Conservation (phyloP, 2,797 vertebrate species). For the Anguilla anguilla region DNA sequence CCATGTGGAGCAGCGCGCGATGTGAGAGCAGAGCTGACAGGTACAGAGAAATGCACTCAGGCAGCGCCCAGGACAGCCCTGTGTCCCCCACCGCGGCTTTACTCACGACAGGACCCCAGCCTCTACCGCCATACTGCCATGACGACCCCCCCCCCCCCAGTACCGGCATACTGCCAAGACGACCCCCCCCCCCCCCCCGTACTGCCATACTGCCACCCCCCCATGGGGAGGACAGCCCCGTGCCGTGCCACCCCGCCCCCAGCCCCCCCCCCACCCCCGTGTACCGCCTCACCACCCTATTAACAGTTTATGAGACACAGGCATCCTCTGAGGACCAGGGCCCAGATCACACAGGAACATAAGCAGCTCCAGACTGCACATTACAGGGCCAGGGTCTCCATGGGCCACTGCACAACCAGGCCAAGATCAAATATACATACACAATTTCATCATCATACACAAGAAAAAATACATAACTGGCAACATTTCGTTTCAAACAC, state of each 20-base stretch:
- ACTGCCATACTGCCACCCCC: too few relatives aligned
- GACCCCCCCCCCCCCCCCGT: too few relatives aligned
- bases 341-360: slow-evolving; percentile 18
- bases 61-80: slow-evolving; percentile 47
- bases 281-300: slow-evolving; percentile 53
- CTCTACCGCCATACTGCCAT: slow-evolving; percentile 37
- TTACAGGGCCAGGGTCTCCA: not conserved
- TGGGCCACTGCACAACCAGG: too few relatives aligned
- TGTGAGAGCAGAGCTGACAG: slow-evolving; percentile 55
- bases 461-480: too few relatives aligned
- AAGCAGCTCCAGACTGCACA: slow-evolving; percentile 16
- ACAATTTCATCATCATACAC: too few relatives aligned
- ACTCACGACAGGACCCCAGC: slow-evolving; percentile 51
- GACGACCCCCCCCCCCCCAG: too few relatives aligned
- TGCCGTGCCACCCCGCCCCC: too few relatives aligned
- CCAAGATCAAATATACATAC: too few relatives aligned
- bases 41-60: slow-evolving; percentile 57
- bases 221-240: too few relatives aligned
- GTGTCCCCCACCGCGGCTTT: slow-evolving; percentile 41
- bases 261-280: too few relatives aligned
- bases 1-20: slow-evolving; percentile 34
- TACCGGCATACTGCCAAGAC: too few relatives aligned
- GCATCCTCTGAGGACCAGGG: slow-evolving; percentile 49
- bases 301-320: slow-evolving; percentile 63
- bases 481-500: too few relatives aligned